Evolutionary conservation across 2,113 vertebrate species (phyloP).

Genomic region (Gallinago paraguaiae): DNA sequence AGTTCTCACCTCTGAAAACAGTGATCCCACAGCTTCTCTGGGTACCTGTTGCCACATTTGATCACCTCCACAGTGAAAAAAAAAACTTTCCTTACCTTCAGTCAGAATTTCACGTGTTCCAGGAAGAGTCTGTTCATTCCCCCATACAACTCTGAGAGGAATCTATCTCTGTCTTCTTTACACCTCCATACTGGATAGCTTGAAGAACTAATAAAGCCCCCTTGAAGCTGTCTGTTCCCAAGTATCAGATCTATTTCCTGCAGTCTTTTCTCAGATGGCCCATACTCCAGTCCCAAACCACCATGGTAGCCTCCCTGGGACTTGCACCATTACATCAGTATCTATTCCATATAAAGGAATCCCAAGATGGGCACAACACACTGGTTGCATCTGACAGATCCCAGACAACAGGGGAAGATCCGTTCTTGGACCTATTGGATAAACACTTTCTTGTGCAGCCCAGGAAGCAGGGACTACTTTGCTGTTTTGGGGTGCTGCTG

Average conservation of each 20-base stretch:
- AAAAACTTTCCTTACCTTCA: neutral
- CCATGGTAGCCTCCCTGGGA: neutral
- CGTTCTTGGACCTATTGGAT: neutral
- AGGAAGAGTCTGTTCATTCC: neutral
- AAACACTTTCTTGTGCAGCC: neutral
- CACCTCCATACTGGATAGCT: neutral
- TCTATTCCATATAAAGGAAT: rapidly evolving
- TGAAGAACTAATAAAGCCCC: neutral
- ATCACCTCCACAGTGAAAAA: neutral
- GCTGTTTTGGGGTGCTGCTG: rapidly evolving
- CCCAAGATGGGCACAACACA: rapidly evolving
- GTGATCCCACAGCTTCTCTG: neutral
- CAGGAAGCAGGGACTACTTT: neutral
- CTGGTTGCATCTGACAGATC: neutral
- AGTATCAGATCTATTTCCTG: neutral
- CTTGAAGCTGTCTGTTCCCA: neutral
- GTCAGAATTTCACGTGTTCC: neutral
- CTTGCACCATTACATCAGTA: rapidly evolving
- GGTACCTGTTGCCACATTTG: neutral
- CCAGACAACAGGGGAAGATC: neutral
- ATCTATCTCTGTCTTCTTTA: neutral
- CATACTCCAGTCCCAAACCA: rapidly evolving
- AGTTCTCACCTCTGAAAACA: neutral
- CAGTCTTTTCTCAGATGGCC: neutral
- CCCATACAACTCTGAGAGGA: neutral